These are phyloP conservation scores for Todus mexicanus DNA, from an alignment of 2,797 vertebrate species.

Conservation along the genomic window DNA sequence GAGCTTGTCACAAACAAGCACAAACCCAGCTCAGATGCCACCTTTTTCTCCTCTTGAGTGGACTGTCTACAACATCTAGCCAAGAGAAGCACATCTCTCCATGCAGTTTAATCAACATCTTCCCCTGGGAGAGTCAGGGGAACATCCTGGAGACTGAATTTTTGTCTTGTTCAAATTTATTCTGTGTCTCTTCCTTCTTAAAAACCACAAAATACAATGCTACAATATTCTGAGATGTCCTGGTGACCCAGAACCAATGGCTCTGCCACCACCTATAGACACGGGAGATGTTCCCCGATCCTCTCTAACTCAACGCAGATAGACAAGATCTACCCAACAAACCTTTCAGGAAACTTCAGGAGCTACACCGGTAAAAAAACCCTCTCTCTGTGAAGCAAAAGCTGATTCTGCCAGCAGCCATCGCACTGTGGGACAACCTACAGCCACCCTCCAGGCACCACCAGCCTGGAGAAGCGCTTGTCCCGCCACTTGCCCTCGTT, in stretches of 20 bases:
- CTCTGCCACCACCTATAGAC: not conserved
- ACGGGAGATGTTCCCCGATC: fast-evolving
- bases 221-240: fast-evolving
- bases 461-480: not conserved
- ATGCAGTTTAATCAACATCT: not conserved
- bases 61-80: not conserved
- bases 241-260: too few relatives aligned
- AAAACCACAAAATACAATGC: not conserved
- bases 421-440: not conserved
- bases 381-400: not conserved
- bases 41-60: not conserved
- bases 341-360: not conserved
- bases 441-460: not conserved
- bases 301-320: not conserved
- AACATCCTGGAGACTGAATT: not conserved
- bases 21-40: not conserved
- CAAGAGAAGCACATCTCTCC: not conserved
- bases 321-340: not conserved
- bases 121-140: not conserved
- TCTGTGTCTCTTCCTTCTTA: not conserved
- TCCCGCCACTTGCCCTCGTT: not conserved
- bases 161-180: not conserved
- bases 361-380: not conserved
- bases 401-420: fast-evolving
- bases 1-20: not conserved